These are phyloP conservation scores for Polyodon spathula DNA, from an alignment of 2,113 vertebrate genomes.

Conservation along the genomic window DNA sequence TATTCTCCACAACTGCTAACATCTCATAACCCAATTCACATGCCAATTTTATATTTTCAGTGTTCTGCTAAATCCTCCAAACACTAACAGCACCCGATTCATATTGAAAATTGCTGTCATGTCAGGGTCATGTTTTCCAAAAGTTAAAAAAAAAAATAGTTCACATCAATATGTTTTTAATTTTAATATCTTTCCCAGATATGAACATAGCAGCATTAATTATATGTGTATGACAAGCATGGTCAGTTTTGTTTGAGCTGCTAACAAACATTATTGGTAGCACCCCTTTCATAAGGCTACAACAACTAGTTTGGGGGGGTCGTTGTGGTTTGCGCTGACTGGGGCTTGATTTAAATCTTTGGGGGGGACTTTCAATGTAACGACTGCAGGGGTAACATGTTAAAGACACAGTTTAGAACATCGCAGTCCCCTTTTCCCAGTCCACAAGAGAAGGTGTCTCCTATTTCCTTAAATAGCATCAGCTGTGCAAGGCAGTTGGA, in stretches of 20 bases:
- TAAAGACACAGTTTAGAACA: conserved; percentile 1
- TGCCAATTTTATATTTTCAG: too few species aligned
- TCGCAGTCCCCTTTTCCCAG: background rate
- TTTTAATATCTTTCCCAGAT: background rate
- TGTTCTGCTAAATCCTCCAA: too few species aligned
- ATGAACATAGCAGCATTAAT: background rate
- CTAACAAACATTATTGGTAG: conserved; percentile 2
- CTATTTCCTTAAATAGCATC: background rate
- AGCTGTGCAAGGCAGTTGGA: background rate
- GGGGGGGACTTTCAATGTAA: background rate
- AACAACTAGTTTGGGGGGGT: background rate
- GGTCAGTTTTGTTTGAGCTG: background rate
- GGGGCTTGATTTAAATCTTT: background rate
- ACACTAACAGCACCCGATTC: too few species aligned
- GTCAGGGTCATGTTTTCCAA: too few species aligned
- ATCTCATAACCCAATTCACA: too few species aligned
- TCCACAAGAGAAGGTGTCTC: background rate
- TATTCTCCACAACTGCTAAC: background rate
- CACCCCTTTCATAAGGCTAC: background rate
- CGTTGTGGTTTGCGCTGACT: background rate
- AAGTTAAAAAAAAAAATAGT: conserved; percentile 4
- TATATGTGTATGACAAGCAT: background rate
- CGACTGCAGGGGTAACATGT: background rate
- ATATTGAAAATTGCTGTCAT: too few species aligned
- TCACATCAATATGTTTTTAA: background rate